Base-by-base conservation (phyloP, 2,888 invertebrate genomes). In the Andrena hattorfiana region DNA sequence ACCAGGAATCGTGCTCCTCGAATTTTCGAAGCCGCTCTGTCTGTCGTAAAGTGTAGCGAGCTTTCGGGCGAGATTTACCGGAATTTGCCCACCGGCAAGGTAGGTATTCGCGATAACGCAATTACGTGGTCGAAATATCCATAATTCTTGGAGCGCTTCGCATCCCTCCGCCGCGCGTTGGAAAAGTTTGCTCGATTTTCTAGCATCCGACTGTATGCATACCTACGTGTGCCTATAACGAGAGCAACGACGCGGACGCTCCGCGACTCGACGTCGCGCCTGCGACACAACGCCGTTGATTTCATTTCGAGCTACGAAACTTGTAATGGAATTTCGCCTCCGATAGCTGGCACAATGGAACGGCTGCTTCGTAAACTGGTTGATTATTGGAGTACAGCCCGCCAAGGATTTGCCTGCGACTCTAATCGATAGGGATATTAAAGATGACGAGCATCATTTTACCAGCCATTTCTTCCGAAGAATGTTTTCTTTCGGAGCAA, bases 291-390 rank as follows among this genome's bases (percentile, higher is more conserved):
- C 26, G 3, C 56, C 4, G 51, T 32, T 23, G n/a, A 42, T 42
- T 74, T 74, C 32, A 49, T 68, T 48, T 7, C 67, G 20, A 56
- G 30, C 16, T 30, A 42, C 7, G 23, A 13, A 74, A 74, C 74
- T 68, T 74, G 7, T 74, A 74, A 74, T 74, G 48, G 59, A 74
- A 74, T 74, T 74, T 68, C 23, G 48, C 23, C 23, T 48, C 10
- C n/a, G 68, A 74, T 68, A 59, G 59, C 42, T 49, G 16, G 64
- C 13, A 30, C 74, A 30, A 74, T 59, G 28, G 48, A 48, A 59
- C 20, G 67, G 74, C 42, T n/a, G 67, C n/a, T 48, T 60, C 68
- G 48, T 2, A 49, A 74, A 26, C 68, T 23, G 10, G 23, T 42
- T n/a, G 35, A 2, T 20, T 23, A 23, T 4, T 1, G 62, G 13